These are phyloP conservation scores for Eurystomus glaucurus DNA, from an alignment of 2,797 vertebrate species.

Conservation along the genomic window DNA sequence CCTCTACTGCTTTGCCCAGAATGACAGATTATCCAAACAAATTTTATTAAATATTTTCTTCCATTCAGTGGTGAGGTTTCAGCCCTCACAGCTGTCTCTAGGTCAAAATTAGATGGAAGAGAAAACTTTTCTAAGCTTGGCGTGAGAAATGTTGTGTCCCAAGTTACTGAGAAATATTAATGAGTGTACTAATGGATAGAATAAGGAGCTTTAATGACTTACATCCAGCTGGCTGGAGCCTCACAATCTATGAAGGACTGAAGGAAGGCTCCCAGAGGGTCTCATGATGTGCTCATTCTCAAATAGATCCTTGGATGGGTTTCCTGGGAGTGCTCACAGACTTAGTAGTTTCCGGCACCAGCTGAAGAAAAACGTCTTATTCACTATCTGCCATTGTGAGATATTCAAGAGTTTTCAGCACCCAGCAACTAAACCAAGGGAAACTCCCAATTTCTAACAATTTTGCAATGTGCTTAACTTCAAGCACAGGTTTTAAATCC, in stretches of 20 bases:
- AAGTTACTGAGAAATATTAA: constrained; percentile 68
- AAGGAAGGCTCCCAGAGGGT: constrained; percentile 57
- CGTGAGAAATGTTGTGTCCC: constrained; percentile 46
- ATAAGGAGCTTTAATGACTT: constrained; percentile 67
- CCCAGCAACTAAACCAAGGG: not conserved
- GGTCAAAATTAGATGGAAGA: constrained; percentile 46
- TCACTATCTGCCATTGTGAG: not conserved
- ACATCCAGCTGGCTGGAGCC: constrained; percentile 50
- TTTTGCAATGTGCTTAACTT: not conserved
- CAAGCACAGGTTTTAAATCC: not conserved
- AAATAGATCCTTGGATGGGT: constrained; percentile 47
- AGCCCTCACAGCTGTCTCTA: constrained; percentile 23
- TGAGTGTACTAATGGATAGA: constrained; percentile 66
- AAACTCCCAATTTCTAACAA: not conserved
- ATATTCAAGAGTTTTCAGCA: not conserved
- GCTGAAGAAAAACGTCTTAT: constrained; percentile 38
- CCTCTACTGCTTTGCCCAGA: not conserved
- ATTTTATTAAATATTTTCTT: not conserved
- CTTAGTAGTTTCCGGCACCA: constrained; percentile 36
- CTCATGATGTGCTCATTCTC: constrained; percentile 56
- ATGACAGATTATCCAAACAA: not conserved
- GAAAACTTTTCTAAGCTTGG: constrained; percentile 50
- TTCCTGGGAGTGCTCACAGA: constrained; percentile 47
- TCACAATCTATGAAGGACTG: constrained; percentile 48
- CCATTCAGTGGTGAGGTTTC: not conserved